Evolutionary conservation across 2,888 invertebrate species (phyloP), one percentile per base, ranked within the genome.

Genomic region (Drosophila villosipedis): DNA sequence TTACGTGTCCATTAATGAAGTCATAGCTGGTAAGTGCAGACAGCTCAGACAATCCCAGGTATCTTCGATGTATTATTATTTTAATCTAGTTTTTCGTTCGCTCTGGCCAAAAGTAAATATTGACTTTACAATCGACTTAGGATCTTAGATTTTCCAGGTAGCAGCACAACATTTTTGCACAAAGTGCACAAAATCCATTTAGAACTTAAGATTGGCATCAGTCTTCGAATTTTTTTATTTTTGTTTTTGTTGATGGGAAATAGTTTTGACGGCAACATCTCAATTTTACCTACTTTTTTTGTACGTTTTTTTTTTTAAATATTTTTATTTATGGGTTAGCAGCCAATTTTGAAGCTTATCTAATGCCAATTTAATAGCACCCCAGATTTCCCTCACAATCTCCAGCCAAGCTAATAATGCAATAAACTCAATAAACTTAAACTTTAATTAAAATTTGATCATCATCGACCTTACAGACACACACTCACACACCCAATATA

Each of bases 91-190:
- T 82, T 80, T 59, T 50, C 66, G 43, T 54, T 62, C 63, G 53
- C 59, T 41, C 41, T 53, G 54, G 25, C 47, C 49, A 82, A 85
- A 89, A 90, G 74, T 80, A 86, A 92, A 92, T 91, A 91, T 91
- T 92, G 92, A 91, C 92, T 90, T 78, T 91, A 67, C 79, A 89
- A 87, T 91, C 82, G 84, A 80, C 77, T 88, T 90, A 85, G 67
- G 74, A 62, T 25, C 62, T 54, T 7, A 1, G 25, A 25, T 3
- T 74, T 82, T 71, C 67, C 71, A 81, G 78, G 86, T 83, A 82
- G 16, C 14, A 76, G 9, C 14, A 47, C 50, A 63, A 33, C 33
- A 57, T 62, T 53, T 64, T 68, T 52, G 64, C 67, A 68, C 63
- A 76, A 78, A 74, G 78, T 86, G 84, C 84, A 82, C 72, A 64